Base-by-base conservation (phyloP, 2,113 vertebrate genomes). In the Noturus placidus region DNA sequence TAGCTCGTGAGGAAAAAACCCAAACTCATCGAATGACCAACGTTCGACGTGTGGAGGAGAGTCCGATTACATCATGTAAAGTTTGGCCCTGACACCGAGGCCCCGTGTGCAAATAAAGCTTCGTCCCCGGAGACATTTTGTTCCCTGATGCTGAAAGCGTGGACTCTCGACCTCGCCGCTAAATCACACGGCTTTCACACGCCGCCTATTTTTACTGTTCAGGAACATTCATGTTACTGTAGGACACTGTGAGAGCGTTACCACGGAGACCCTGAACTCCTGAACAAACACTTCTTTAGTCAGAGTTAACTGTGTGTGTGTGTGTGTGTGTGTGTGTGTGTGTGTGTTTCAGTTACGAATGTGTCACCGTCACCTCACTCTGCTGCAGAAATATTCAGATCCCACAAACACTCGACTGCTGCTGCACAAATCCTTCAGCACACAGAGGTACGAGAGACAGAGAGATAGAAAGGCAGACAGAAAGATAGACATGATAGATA, bases 121-220 rank as follows among this genome's bases (percentile, higher is more conserved):
- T 90, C 90, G 91, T 87, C 59, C n/a, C n/a, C 57, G 52, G 90
- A 93, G 88, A 95, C 93, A 92, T 84, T 85, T 84, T 92, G 95
- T 94, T 92, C 90, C 93, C 86, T 67, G 76, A 88, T 87, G 70
- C 70, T 67, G 59, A 67, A 81, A 85, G 61, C 69, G 56, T 70
- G 6, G 76, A 19, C 82, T 54, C 76, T 1, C 17, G 56, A 22
- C 84, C 84, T 82, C 35, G 59, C 57, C 27, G 81, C 56, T 59
- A 0, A 59, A 56, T 59, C 79, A 38, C 72, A 84, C 61, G 2
- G 42, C 52, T 80, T 88, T 85, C 19, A 67, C 25, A 4, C 83
- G 25, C 0, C 2, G 1, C 11, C 35, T 65, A 63, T 63, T 63
- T 82, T 17, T 65, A 82, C 3, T 17, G 17, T 11, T 35, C 80